Percentiles rank a stretch among this genome's conserved stretches.
Conservation (phyloP, 2,888 invertebrate species). For the Leucophora obtusa region DNA sequence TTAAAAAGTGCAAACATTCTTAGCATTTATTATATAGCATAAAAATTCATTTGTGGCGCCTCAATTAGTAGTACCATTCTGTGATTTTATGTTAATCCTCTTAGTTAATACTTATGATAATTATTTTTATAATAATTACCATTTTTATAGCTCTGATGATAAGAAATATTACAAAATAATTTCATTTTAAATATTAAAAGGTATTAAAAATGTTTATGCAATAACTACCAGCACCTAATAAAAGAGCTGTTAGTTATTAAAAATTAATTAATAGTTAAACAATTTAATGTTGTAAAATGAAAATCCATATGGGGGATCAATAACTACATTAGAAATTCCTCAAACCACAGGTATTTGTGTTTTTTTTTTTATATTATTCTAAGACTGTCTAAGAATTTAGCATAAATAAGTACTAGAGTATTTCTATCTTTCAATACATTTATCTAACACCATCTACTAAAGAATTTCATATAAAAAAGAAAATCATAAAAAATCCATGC, state of each 20-base stretch:
- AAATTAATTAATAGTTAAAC: conserved; percentile 23
- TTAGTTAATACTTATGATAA: background rate
- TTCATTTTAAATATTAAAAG: conserved; percentile 19
- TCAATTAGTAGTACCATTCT: background rate
- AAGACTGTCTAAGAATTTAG: conserved; percentile 4
- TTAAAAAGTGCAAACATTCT: background rate
- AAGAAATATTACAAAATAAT: conserved; percentile 4
- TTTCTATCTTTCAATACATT: conserved; percentile 27
- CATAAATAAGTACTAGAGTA: conserved; percentile 21
- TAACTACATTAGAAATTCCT: conserved; percentile 62
- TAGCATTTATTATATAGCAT: background rate
- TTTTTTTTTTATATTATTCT: conserved; percentile 38
- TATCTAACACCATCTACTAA: conserved; percentile 43
- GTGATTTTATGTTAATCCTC: background rate
- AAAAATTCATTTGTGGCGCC: conserved; percentile 57
- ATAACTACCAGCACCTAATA: conserved; percentile 33
- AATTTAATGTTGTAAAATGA: background rate
- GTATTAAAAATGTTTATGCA: conserved; percentile 27
- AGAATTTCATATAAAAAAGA: background rate
- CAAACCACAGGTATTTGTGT: conserved; percentile 71
- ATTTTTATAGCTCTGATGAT: background rate
- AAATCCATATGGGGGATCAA: conserved; percentile 38
- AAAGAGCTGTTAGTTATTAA: conserved; percentile 21
- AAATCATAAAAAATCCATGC: conserved; percentile 34
- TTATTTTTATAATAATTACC: background rate